Evolutionary conservation across 2,113 vertebrate species (phyloP), one percentile per base, ranked within the genome.

Genomic region (Neolamprologus cancellatus): DNA sequence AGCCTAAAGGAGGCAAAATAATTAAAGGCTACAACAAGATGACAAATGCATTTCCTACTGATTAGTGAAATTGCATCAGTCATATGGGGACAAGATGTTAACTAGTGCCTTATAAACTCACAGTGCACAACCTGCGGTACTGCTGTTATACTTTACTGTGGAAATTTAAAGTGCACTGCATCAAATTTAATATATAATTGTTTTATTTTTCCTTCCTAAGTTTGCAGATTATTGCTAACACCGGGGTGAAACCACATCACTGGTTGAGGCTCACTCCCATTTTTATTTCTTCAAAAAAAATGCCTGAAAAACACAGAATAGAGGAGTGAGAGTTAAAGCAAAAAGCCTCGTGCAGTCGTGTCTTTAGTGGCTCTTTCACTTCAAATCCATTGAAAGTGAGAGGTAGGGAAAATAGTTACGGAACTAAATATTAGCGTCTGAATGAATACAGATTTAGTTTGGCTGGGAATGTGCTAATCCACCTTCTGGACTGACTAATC

Each of bases 401-500:
- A 30, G 44, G 15, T 3, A 28, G 6, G 15, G 44, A 13, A 66
- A 34, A 41, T 36, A 13, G 23, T 57, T 55, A 28, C 17, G 1
- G 85, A 78, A n/a, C 11, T 66, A 86, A 87, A 79, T 59, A 87
- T 50, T 30, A 69, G 17, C 23, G 4, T 36, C 20, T 64, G 41
- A 88, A 39, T 20, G 15, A 85, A 41, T 32, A 10, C 18, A 69
- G 78, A 4, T 17, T 78, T 20, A 76, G 39, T 69, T 80, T 79
- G 76, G 41, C 76, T 59, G 66, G 91, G 87, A 94, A 90, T 64
- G 84, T 48, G 54, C 20, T 91, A 89, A 88, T 93, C 83, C 32
- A 46, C 34, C n/a, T 85, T 61, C 84, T 78, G 25, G 12, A 52
- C 66, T 3, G 69, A 44, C 44, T 88, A 80, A 89, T 93, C 81